Evolutionary conservation across 2,888 invertebrate genomes (phyloP).

Genomic region (Deilephila elpenor): DNA sequence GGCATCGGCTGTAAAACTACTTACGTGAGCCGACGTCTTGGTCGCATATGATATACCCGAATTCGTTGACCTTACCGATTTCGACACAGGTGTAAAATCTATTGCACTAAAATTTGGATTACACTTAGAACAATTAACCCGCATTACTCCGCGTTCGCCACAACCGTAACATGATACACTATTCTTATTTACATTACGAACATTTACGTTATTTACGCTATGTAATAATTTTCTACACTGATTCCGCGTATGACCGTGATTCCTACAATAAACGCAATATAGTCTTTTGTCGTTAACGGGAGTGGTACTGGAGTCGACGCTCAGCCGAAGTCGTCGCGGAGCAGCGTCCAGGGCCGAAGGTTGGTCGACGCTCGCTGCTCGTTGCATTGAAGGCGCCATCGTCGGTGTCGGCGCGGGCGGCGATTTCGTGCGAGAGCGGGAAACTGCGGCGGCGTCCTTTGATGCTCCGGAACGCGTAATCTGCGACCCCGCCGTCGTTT

Average conservation of each 20-base stretch:
- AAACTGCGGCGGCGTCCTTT: neutral
- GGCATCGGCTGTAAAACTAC: too few species aligned
- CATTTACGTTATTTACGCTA: neutral
- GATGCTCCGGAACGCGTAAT: neutral
- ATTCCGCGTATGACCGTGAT: neutral
- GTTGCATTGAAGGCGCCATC: neutral
- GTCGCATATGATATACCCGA: neutral
- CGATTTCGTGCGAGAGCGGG: neutral
- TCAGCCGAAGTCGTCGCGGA: neutral
- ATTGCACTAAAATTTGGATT: neutral
- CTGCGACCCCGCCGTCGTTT: neutral
- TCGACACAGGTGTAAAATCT: neutral
- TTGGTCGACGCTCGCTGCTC: neutral
- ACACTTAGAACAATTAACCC: neutral
- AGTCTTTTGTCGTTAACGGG: neutral
- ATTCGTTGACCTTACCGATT: neutral
- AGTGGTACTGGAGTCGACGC: neutral
- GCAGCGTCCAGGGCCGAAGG: too few species aligned
- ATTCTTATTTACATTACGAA: neutral
- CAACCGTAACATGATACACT: neutral
- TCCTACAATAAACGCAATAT: neutral
- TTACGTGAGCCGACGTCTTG: neutral
- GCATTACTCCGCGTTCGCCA: neutral
- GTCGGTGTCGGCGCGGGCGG: neutral
- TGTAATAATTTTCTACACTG: constrained; percentile 8